Conservation (phyloP, 2,888 invertebrate genomes). For the Phengaris arion region DNA sequence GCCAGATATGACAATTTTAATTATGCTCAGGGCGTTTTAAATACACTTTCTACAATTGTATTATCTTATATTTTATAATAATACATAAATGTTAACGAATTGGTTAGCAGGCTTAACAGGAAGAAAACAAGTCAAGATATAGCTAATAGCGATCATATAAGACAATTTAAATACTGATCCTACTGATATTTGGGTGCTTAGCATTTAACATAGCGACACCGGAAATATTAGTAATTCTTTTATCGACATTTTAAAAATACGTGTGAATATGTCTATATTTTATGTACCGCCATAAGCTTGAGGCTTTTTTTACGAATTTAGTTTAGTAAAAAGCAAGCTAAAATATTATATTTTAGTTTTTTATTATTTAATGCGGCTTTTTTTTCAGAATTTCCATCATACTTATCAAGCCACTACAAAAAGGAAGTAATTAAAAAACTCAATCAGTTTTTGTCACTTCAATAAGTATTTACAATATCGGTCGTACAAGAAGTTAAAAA, state of each 20-base stretch:
- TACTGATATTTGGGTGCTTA: not conserved
- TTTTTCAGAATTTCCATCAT: not conserved
- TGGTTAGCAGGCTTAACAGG: too few species aligned
- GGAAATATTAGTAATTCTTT: not conserved
- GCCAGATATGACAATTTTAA: too few species aligned
- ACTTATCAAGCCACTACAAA: not conserved
- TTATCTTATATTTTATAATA: too few species aligned
- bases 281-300: too few species aligned
- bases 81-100: too few species aligned
- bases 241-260: not conserved
- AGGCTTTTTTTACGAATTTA: too few species aligned
- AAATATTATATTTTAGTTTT: not conserved
- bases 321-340: not conserved
- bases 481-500: conserved; percentile 5
- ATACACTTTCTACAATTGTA: too few species aligned
- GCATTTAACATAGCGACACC: not conserved
- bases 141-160: too few species aligned
- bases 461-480: conserved; percentile 15
- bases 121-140: too few species aligned
- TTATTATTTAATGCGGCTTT: not conserved
- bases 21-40: too few species aligned
- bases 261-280: not conserved
- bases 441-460: conserved; percentile 12
- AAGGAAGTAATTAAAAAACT: not conserved
- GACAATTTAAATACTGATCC: not conserved